phyloP scores from a whole-genome alignment of 2,797 vertebrate genomes.

The Sternotherus odoratus region DNA sequence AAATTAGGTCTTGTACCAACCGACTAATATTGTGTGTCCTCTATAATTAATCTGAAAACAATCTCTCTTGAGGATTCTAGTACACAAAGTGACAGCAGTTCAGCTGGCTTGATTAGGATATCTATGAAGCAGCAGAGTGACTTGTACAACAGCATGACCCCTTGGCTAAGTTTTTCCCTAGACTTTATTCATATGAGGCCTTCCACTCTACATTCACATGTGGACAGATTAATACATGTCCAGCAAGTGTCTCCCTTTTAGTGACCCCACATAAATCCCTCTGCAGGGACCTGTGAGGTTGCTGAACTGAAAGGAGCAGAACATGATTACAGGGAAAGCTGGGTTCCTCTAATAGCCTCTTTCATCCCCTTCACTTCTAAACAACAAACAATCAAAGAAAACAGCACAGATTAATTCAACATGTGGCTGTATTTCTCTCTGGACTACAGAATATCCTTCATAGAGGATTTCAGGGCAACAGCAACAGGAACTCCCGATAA shows the following conservation, averaged over 20 bases:
- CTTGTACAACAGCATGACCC: background rate
- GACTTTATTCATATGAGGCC: background rate
- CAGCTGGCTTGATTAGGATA: background rate
- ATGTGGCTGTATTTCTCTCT: conserved; percentile 6
- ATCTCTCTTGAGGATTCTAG: background rate
- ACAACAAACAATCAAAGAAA: background rate
- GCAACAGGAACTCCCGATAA: conserved; percentile 24
- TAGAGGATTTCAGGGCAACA: background rate
- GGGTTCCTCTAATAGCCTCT: background rate
- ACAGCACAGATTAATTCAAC: background rate
- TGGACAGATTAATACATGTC: background rate
- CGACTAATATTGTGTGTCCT: background rate
- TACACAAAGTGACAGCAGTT: background rate
- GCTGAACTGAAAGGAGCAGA: conserved; percentile 3
- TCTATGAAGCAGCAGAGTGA: background rate
- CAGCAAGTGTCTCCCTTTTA: background rate
- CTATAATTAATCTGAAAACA: background rate
- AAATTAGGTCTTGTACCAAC: background rate
- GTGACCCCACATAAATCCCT: background rate
- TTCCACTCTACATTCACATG: background rate
- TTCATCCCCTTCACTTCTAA: background rate
- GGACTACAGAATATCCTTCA: background rate
- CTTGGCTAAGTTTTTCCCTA: background rate
- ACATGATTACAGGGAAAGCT: background rate
- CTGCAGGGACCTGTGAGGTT: background rate